A percentile compares a stretch with the other conserved stretches of the same genome.
These are phyloP conservation scores for Sebastolobus alascanus DNA, from an alignment of 2,797 vertebrate species.

Conservation along the genomic window DNA sequence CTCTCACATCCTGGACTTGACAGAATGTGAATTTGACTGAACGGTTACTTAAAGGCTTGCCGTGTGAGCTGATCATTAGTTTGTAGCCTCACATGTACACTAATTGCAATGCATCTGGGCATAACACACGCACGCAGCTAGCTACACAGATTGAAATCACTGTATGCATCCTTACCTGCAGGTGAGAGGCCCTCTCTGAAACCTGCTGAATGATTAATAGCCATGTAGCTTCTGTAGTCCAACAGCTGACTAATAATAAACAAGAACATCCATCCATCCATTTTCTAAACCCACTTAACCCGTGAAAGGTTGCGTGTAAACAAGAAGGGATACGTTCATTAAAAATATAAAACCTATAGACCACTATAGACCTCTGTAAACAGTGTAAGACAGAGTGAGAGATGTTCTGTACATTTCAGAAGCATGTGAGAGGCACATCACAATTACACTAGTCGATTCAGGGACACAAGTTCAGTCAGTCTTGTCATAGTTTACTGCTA, in stretches of 20 bases:
- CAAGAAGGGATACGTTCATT: conserved; percentile 38
- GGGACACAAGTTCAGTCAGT: no score
- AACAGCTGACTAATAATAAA: conserved; percentile 61
- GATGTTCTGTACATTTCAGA: conserved; percentile 1
- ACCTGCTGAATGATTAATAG: conserved; percentile 57
- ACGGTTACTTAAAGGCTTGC: conserved; percentile 30
- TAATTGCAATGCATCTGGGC: conserved; percentile 16
- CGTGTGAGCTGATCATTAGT: conserved; percentile 32
- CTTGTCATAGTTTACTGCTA: no score
- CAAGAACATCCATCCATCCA: conserved; percentile 28
- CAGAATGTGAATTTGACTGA: conserved; percentile 26
- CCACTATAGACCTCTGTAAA: conserved; percentile 6
- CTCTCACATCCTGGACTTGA: conserved; percentile 5
- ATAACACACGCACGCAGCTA: conserved; percentile 18
- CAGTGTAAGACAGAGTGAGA: background rate
- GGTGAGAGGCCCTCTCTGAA: conserved; percentile 47
- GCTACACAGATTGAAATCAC: conserved; percentile 37
- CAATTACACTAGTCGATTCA: background rate
- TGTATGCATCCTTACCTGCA: conserved; percentile 41
- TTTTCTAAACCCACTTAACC: conserved; percentile 33
- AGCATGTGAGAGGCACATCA: background rate
- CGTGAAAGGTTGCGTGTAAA: conserved; percentile 39
- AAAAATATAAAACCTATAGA: conserved; percentile 33
- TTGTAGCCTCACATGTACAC: background rate
- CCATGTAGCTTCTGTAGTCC: conserved; percentile 26